Conservation (phyloP, 2,113 vertebrate genomes). For the Apteryx owenii region DNA sequence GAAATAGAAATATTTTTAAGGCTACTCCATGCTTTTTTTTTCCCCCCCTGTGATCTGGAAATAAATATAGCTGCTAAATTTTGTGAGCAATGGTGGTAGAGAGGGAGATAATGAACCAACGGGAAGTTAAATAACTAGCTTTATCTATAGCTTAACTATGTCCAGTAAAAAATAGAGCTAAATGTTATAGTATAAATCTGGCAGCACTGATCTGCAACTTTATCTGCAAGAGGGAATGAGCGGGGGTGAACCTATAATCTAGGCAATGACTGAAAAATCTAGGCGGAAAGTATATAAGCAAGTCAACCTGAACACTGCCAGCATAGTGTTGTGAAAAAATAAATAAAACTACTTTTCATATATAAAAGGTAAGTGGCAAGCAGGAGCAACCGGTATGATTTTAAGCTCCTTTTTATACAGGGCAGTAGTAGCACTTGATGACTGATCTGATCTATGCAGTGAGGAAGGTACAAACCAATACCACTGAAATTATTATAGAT, state of each 20-base stretch:
- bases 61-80: background rate
- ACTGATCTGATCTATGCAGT: background rate
- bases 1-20: background rate
- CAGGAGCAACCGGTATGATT: background rate
- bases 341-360: background rate
- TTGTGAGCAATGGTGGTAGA: background rate
- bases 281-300: background rate
- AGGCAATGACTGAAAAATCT: background rate
- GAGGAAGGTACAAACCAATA: background rate
- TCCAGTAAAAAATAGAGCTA: background rate
- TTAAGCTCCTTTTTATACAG: background rate
- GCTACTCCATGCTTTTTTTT: rapidly evolving
- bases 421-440: background rate
- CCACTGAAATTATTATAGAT: background rate
- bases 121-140: background rate
- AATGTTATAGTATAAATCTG: background rate
- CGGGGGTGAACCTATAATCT: background rate
- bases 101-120: background rate
- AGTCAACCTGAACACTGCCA: background rate
- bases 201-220: background rate
- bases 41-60: background rate
- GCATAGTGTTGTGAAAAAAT: background rate
- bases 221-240: background rate
- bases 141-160: background rate
- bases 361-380: background rate